A percentile compares a stretch with the other conserved stretches of the same genome.
phyloP scores from a whole-genome alignment of 2,888 invertebrate genomes.

The Pocota personata region DNA sequence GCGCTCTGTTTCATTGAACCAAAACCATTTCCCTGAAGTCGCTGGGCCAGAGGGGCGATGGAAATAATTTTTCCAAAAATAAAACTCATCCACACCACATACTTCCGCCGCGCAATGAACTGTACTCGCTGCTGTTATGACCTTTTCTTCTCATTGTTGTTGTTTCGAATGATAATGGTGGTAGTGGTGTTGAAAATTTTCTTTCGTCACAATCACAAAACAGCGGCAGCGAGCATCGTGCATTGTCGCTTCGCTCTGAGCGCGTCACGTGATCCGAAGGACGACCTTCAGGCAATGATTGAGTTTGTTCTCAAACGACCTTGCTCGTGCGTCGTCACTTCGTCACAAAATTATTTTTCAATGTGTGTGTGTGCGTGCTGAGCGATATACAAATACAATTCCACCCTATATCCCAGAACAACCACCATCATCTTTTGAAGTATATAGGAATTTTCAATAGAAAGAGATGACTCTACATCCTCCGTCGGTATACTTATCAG shows the following conservation, averaged over 20 bases:
- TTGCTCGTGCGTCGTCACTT: constrained; percentile 79
- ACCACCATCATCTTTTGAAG: background rate
- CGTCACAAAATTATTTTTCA: constrained; percentile 37
- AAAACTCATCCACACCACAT: constrained; percentile 33
- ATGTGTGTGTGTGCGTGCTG: constrained; percentile 7
- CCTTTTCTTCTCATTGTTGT: constrained; percentile 8
- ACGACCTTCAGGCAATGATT: constrained; percentile 83
- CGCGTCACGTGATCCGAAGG: constrained; percentile 78
- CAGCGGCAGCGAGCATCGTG: constrained; percentile 22
- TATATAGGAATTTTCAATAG: constrained; percentile 48
- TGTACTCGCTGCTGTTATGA: constrained; percentile 1
- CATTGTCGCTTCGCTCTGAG: constrained; percentile 49
- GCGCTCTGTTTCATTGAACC: constrained; percentile 53
- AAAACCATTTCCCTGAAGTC: constrained; percentile 47
- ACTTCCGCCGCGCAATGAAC: constrained; percentile 28
- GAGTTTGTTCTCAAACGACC: constrained; percentile 83
- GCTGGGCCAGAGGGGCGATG: background rate
- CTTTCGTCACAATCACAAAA: constrained; percentile 45
- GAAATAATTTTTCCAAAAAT: constrained; percentile 49
- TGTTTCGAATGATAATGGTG: background rate
- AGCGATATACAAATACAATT: constrained; percentile 30
- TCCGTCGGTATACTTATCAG: background rate
- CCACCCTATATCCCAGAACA: constrained; percentile 32
- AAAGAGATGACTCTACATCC: constrained; percentile 61
- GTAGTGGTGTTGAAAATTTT: background rate